A percentile compares a stretch with the other conserved stretches of the same genome.
These are phyloP conservation scores for Pangasius mekongensis DNA, from an alignment of 2,797 vertebrate species.

Conservation along the genomic window DNA sequence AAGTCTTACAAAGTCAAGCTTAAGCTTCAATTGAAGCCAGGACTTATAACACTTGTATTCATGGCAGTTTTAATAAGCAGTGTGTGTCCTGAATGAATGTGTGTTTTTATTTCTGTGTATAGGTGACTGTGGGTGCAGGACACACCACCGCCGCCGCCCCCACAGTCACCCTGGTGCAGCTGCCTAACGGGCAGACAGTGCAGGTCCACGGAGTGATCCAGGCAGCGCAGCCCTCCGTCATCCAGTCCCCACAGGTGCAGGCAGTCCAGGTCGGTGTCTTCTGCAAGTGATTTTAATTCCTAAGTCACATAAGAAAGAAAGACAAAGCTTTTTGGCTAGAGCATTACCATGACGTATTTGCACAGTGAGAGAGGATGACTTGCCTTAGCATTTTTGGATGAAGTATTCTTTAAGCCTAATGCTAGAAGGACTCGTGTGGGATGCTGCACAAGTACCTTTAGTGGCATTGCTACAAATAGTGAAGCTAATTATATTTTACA, in stretches of 20 bases:
- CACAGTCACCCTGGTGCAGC: constrained; percentile 94
- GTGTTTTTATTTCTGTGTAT: neutral
- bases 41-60: neutral
- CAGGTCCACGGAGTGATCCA: constrained; percentile 99
- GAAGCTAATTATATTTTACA: neutral
- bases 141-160: constrained; percentile 86
- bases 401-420: neutral
- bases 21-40: neutral
- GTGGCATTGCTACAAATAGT: neutral
- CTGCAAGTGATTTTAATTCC: neutral
- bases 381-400: neutral
- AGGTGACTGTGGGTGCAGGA: constrained; percentile 62
- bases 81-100: neutral
- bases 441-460: neutral
- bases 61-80: neutral
- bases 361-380: neutral
- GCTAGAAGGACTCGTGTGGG: neutral
- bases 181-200: constrained; percentile 97
- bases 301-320: neutral
- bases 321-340: neutral
- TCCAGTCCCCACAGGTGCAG: constrained; percentile 97
- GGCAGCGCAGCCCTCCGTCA: constrained; percentile 96
- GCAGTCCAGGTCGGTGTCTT: constrained; percentile 87
- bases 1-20: neutral
- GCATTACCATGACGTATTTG: neutral